Base-by-base conservation (phyloP, 2,888 invertebrate species). In the Cataglyphis livida region DNA sequence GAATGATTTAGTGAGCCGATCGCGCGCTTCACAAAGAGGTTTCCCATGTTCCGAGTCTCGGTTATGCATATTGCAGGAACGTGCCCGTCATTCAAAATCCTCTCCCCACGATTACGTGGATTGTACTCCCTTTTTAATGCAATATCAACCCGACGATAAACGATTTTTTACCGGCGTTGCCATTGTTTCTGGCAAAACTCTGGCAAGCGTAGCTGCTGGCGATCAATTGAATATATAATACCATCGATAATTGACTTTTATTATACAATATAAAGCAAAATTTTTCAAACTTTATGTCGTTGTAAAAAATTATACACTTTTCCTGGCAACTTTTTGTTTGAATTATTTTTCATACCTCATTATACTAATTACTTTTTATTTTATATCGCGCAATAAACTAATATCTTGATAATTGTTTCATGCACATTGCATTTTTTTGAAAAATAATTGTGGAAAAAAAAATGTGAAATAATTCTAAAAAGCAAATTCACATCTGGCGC, bases 1-100 rank as follows among this genome's bases (percentile, higher is more conserved):
- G 91, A 92, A 93, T 93, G 91, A 93, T 93, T 93, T 91, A 93
- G 91, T 82, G 86, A 87, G 87, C 85, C 85, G 88, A 88, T 88
- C 89, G 87, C 89, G 88, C 86, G 88, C 85, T 85, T 91, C 89
- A 91, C 91, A 91, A 92, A 94, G 94, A 94, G 94, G 93, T 94
- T 94, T 94, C 91, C 91, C 92, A 90, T 94, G 94, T 93, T 92
- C 71, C 90, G 87, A 90, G 88, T 84, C 88, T 87, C 89, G 91
- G 92, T 91, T 93, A 93, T 94, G 93, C 94, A 94, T 94, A 93
- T 93, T 94, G 91, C 93, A 94, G 90, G 86, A 91, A 92, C 91
- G 91, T 90, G 92, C 90, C 93, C 91, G 92, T 93, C 94, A 93
- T 92, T 94, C 92, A 93, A 92, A 89, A 85, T 86, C 87, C 90